These are phyloP conservation scores for Patella pellucida DNA, from an alignment of 2,888 invertebrate species.

Conservation along the genomic window DNA sequence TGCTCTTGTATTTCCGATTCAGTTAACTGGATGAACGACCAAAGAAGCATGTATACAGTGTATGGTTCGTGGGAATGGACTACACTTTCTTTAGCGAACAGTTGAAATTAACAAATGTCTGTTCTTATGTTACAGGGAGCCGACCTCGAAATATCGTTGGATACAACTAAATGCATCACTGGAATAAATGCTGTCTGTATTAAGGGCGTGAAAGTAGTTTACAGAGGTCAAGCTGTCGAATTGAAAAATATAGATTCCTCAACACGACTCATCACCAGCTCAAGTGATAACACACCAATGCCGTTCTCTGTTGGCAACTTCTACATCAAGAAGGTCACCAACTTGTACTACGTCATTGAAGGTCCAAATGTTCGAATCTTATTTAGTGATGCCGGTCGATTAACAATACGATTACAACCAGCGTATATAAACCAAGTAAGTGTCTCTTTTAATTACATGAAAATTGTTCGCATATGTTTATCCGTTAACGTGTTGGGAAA, in stretches of 20 bases:
- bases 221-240: background rate
- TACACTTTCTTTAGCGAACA: no score
- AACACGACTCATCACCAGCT: background rate
- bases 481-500: no score
- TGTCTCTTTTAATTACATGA: background rate
- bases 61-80: no score
- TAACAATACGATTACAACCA: conserved; percentile 46
- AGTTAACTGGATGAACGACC: no score
- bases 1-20: no score
- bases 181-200: background rate
- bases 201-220: background rate
- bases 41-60: no score
- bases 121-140: no score
- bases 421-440: conserved; percentile 39
- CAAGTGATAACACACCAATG: conserved; percentile 15
- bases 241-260: background rate
- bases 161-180: background rate
- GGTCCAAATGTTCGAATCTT: conserved; percentile 45
- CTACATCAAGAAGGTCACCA: conserved; percentile 38
- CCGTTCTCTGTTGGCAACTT: conserved; percentile 29
- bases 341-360: conserved; percentile 33
- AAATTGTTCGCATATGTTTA: no score
- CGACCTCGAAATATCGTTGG: background rate
- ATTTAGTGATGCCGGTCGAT: conserved; percentile 40
- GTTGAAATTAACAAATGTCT: no score